Base-by-base conservation (phyloP, 23 tunicate species). In the Clavelina lepadiformis region DNA sequence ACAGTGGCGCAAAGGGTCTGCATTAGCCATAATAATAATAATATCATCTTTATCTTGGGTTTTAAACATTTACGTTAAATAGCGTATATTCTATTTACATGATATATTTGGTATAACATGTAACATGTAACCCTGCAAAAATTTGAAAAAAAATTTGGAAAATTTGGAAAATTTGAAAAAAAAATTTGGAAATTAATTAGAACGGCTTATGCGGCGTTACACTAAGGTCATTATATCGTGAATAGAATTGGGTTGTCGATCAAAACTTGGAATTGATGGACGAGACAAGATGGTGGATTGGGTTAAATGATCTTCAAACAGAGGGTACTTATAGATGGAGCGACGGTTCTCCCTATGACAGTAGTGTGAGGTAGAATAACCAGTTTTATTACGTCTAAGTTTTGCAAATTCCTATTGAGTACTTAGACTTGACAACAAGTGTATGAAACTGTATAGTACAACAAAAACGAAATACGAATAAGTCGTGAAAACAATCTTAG, bases 181-280 rank as follows among this genome's bases (percentile, higher is more conserved):
- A n/a, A n/a, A n/a, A n/a, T n/a, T n/a, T n/a, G n/a, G n/a, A n/a
- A n/a, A n/a, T n/a, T n/a, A n/a, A n/a, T n/a, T n/a, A n/a, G n/a
- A n/a, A n/a, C n/a, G n/a, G n/a, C n/a, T n/a, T n/a, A n/a, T n/a
- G n/a, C n/a, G n/a, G 49, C 49, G 49, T 41, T 41, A 41, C 11
- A 41, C n/a, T n/a, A 15, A 36, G 5, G 1, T 5, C 28, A 57
- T 38, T 25, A 0, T 27, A 26, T 61, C 61, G 61, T 45, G 19
- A 35, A 38, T 31, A 78, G 91, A 76, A 82, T 36, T 82, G 91
- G 91, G 91, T 82, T 13, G 81, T 74, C 0, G 61, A 67, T 46
- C 24, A 60, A n/a, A 73, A 71, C 34, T 21, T 74, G 23, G 35
- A 73, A 21, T 5, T 28, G 36, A 33, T 33, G 76, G 51, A 28